A percentile compares a stretch with the other conserved stretches of the same genome.
Conservation (phyloP, 2,888 invertebrate genomes). For the Labia minor region DNA sequence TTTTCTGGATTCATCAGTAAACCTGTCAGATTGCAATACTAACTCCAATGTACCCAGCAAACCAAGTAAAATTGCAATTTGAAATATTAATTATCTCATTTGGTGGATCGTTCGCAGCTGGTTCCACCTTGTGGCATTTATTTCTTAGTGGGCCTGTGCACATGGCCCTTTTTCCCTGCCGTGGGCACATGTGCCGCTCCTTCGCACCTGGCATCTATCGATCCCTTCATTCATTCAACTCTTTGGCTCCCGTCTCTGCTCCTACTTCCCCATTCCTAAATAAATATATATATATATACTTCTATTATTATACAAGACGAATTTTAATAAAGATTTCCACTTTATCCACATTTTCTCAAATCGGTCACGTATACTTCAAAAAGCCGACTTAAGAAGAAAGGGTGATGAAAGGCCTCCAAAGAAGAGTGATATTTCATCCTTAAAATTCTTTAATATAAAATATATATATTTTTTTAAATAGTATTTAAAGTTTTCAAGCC, state of each 20-base stretch:
- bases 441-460: too few relatives aligned
- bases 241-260: neutral
- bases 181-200: conserved; percentile 3
- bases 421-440: too few relatives aligned
- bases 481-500: too few relatives aligned
- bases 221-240: conserved; percentile 13
- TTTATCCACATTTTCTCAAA: neutral
- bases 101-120: neutral
- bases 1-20: too few relatives aligned
- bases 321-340: neutral
- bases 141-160: neutral
- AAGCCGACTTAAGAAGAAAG: too few relatives aligned
- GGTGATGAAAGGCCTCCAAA: too few relatives aligned
- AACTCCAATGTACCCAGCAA: too few relatives aligned
- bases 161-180: neutral
- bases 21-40: too few relatives aligned
- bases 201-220: neutral
- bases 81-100: conserved; percentile 7
- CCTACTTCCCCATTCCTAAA: neutral
- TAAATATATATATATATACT: neutral
- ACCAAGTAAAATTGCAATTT: neutral
- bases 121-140: neutral
- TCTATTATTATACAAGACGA: neutral
- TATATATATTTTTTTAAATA: too few relatives aligned
- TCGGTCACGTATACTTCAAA: neutral